These are phyloP conservation scores for Actinopyga echinites DNA, from an alignment of 53 echinoderm and acorn worm species.

Conservation along the genomic window DNA sequence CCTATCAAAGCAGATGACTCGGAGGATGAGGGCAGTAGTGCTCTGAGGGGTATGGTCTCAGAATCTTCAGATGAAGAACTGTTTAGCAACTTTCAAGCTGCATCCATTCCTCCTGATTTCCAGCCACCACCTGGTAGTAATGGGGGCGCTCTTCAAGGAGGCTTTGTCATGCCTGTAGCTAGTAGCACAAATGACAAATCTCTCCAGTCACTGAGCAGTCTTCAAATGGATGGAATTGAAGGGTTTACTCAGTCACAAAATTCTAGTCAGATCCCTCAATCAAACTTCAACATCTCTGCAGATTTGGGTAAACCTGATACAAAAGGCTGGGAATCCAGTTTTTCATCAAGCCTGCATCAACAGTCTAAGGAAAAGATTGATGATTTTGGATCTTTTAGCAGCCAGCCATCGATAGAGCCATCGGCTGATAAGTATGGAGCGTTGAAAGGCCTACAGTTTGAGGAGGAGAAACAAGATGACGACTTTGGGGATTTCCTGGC, in stretches of 20 bases:
- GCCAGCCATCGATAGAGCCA: background rate
- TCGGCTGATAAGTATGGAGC: background rate
- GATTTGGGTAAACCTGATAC: too few species aligned
- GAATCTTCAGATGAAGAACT: slow-evolving; percentile 42
- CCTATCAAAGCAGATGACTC: slow-evolving; percentile 18
- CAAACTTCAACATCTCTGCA: too few species aligned
- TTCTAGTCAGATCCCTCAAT: too few species aligned
- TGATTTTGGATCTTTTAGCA: background rate
- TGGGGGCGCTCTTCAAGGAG: background rate
- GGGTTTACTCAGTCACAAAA: too few species aligned
- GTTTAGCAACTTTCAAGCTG: slow-evolving; percentile 40
- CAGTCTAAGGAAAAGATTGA: background rate
- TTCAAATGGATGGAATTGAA: too few species aligned
- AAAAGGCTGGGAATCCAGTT: too few species aligned
- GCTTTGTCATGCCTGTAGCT: too few species aligned
- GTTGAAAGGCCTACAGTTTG: slow-evolving; percentile 1
- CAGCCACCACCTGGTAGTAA: background rate
- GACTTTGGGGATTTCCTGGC: slow-evolving; percentile 33
- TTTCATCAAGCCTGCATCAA: too few species aligned
- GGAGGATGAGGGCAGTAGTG: slow-evolving; percentile 66
- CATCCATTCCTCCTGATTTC: slow-evolving; percentile 36
- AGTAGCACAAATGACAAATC: too few species aligned
- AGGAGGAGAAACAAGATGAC: background rate
- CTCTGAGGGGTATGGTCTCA: slow-evolving; percentile 38
- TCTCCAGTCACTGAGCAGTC: too few species aligned